Conservation (phyloP, 92 coral and sea anemone species). For the Umimayanthus kanabou region DNA sequence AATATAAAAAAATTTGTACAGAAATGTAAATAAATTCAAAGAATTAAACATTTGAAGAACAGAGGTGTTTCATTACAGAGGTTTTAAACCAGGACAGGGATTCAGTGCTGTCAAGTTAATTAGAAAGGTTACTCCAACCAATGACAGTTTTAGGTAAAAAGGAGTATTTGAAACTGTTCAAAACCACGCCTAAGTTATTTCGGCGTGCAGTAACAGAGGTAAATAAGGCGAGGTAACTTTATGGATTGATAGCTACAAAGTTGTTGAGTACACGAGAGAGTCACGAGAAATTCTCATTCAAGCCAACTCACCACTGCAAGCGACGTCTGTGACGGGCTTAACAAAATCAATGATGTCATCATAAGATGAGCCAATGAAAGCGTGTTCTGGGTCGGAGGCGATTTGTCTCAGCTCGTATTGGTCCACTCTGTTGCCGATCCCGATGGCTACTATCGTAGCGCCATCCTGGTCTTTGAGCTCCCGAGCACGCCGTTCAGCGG, state of each 20-base stretch:
- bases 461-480: constrained; percentile 94
- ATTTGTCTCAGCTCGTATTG: constrained; percentile 85
- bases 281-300: background rate
- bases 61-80: too few species aligned
- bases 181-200: too few species aligned
- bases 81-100: too few species aligned
- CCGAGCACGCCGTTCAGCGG: constrained; percentile 87
- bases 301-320: constrained; percentile 62
- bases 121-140: too few species aligned
- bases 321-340: constrained; percentile 86
- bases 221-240: too few species aligned
- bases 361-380: constrained; percentile 77
- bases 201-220: too few species aligned
- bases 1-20: too few species aligned
- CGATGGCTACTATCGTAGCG: constrained; percentile 87
- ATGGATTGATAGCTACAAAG: too few species aligned
- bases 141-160: background rate
- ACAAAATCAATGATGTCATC: constrained; percentile 91
- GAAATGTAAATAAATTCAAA: too few species aligned
- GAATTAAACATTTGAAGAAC: too few species aligned
- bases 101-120: too few species aligned
- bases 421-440: constrained; percentile 86
- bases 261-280: too few species aligned
- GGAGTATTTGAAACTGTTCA: background rate
- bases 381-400: constrained; percentile 95